phyloP scores from a whole-genome alignment of 2,113 vertebrate genomes.

The Empidonax traillii region DNA sequence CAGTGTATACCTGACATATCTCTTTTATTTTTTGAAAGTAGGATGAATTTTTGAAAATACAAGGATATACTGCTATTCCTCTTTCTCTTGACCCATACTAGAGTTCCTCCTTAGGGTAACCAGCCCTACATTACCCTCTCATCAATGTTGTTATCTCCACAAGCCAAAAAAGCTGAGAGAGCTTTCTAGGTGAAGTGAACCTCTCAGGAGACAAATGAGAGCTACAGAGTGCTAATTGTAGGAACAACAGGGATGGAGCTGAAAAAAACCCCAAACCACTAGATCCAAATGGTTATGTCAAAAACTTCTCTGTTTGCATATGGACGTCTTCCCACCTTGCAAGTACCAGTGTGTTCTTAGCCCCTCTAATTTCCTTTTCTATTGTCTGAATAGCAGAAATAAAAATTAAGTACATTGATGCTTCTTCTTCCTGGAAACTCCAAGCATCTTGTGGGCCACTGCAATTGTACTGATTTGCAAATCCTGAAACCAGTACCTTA shows the following conservation, averaged over 20 bases:
- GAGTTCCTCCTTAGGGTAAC: not conserved
- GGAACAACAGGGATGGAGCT: not conserved
- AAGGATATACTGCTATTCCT: not conserved
- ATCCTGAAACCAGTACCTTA: not conserved
- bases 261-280: not conserved
- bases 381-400: not conserved
- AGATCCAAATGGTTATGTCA: not conserved
- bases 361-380: not conserved
- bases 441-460: not conserved
- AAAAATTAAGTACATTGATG: not conserved
- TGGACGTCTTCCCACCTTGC: not conserved
- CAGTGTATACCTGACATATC: not conserved
- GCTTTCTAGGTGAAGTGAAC: not conserved
- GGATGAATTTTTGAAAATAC: not conserved
- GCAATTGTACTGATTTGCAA: not conserved
- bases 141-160: not conserved
- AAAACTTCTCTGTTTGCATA: not conserved
- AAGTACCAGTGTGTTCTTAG: not conserved
- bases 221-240: not conserved
- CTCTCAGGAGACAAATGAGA: not conserved
- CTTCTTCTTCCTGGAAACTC: not conserved
- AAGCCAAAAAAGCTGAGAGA: not conserved
- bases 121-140: not conserved
- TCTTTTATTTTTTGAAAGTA: not conserved
- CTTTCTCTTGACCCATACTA: not conserved